Conservation (phyloP, 2,113 vertebrate species). For the Microtus pennsylvanicus region DNA sequence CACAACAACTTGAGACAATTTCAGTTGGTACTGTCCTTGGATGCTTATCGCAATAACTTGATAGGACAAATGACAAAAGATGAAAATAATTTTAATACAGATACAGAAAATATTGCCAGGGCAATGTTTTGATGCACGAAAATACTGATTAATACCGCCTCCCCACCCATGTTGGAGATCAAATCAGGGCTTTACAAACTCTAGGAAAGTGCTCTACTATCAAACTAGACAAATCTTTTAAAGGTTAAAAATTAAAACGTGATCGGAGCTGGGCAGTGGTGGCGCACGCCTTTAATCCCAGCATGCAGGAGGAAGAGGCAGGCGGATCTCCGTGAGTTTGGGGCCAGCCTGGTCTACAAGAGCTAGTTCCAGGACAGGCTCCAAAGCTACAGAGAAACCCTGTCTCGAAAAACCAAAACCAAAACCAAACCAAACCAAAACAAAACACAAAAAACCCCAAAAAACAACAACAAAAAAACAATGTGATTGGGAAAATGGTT, state of each 20-base stretch:
- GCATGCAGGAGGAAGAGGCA: neutral
- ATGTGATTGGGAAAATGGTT: neutral
- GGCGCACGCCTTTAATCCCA: neutral
- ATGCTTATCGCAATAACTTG: neutral
- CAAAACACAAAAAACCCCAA: too few species aligned
- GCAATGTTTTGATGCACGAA: neutral
- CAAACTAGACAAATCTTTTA: neutral
- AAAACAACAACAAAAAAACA: too few species aligned
- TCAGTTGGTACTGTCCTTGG: neutral
- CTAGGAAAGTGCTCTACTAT: neutral
- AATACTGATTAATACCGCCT: neutral
- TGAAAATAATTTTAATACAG: neutral
- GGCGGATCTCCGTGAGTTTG: accelerated
- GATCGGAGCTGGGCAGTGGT: neutral
- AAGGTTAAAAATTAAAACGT: constrained; percentile 50
- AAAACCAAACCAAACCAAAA: too few species aligned
- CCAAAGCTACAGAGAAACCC: neutral
- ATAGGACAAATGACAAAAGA: neutral
- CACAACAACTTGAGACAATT: neutral
- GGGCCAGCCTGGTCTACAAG: neutral
- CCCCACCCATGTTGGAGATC: neutral
- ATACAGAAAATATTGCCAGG: constrained; percentile 4
- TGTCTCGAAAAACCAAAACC: too few species aligned
- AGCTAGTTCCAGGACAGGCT: neutral
- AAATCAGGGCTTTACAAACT: neutral